Evolutionary conservation across 2,888 invertebrate genomes (phyloP).

Genomic region (Eledona agricola): DNA sequence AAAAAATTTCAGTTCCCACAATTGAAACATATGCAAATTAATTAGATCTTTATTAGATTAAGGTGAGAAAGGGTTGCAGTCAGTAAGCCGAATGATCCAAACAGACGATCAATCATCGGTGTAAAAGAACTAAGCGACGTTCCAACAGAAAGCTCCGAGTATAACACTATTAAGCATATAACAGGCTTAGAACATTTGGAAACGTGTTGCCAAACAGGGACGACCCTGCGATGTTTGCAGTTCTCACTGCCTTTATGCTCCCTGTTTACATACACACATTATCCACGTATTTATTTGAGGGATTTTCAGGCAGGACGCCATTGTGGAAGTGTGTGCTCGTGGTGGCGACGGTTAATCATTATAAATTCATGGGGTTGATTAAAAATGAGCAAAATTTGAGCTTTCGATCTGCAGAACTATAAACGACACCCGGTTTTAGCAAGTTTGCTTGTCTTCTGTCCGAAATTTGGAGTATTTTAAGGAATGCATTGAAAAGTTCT

Average conservation of each 20-base stretch:
- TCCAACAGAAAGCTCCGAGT: conserved; percentile 39
- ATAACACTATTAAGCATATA: conserved; percentile 31
- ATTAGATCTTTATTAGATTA: conserved; percentile 13
- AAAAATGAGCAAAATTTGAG: too few species aligned
- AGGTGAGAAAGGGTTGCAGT: conserved; percentile 18
- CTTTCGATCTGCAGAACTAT: too few species aligned
- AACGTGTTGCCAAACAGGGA: conserved; percentile 42
- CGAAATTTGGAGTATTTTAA: conserved; percentile 7
- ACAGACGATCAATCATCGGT: conserved; percentile 46
- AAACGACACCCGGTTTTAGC: too few species aligned
- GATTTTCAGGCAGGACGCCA: conserved; percentile 46
- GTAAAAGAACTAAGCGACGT: conserved; percentile 44
- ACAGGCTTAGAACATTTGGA: conserved; percentile 40
- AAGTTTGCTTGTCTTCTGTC: neutral
- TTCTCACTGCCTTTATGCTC: conserved; percentile 49
- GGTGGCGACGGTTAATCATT: conserved; percentile 41
- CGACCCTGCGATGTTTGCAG: conserved; percentile 46
- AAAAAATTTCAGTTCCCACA: conserved; percentile 2
- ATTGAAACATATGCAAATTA: conserved; percentile 19
- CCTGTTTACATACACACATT: conserved; percentile 49
- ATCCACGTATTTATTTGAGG: conserved; percentile 47
- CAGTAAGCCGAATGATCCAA: conserved; percentile 32
- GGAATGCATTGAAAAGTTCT: conserved; percentile 9
- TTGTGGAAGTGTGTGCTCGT: conserved; percentile 41
- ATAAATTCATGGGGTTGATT: too few species aligned